Evolutionary conservation across 2,797 vertebrate genomes (phyloP), one percentile per base, ranked within the genome.

Genomic region (Remorina albescens): DNA sequence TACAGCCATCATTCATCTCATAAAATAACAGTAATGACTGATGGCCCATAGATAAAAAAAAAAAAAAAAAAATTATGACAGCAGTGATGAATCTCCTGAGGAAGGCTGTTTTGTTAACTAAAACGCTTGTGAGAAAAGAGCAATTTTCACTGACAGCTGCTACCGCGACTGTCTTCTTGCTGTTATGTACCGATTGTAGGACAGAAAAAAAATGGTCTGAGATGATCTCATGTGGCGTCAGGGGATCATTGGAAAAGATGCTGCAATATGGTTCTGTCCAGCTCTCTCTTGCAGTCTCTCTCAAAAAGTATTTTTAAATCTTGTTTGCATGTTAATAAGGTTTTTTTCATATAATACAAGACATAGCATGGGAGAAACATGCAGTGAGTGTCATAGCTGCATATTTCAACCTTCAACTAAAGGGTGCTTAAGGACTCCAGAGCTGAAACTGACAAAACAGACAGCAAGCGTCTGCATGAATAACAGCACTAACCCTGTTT

Each of bases 1-100:
- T 89, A 78, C 73, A 82, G 73, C 63, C 76, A 88, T 89, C 79
- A 75, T 79, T 90, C 78, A 85, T 76, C 51, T 79, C 37, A 42
- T 30, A 70, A 84, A 82, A 76, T 78, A 67, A 56, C 56, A 18
- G 49, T 56, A 65, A 83, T 87, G 82, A 88, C 61, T 81, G 88
- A 90, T 80, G 64, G 86, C 37, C 30, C 53, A 69, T 67, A 74
- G 56, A 84, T 81, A 82, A 44, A 71, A 59, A 82, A 82, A 44
- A 71, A 59, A 82, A 83, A 76, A 78, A 82, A 81, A 61, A 63
- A 59, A 67, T 69, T 74, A 81, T 65, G 82, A 80, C 74, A 80
- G 80, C 49, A 8, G 56, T 80, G 82, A 88, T 86, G 78, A 74
- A 88, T 89, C 67, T 86, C 79, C 55, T 0, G 18, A 37, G 68